Percentiles rank a stretch among this genome's conserved stretches.
These are phyloP conservation scores for Apteryx mantelli DNA, from an alignment of 2,113 vertebrate genomes.

Conservation along the genomic window DNA sequence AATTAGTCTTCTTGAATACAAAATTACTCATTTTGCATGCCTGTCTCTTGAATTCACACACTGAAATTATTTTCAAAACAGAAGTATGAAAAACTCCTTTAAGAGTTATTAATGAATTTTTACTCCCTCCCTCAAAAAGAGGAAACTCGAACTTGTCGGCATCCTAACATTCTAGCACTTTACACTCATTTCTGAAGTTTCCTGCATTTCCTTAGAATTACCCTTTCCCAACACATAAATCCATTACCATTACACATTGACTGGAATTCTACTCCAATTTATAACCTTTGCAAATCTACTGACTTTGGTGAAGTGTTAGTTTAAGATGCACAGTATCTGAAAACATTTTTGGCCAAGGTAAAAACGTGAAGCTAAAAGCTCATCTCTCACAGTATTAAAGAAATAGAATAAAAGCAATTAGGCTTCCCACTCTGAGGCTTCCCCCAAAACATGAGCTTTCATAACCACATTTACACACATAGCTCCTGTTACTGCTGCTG, in stretches of 20 bases:
- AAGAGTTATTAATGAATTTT: background rate
- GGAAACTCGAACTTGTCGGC: background rate
- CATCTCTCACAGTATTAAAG: background rate
- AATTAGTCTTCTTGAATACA: background rate
- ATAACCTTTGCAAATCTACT: background rate
- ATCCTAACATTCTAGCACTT: too few relatives aligned
- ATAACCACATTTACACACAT: background rate
- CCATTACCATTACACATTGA: background rate
- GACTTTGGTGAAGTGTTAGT: too few relatives aligned
- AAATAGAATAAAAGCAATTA: background rate
- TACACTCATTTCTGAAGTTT: background rate
- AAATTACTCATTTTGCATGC: background rate
- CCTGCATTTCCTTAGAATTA: background rate
- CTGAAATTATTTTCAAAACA: background rate
- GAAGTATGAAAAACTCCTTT: background rate
- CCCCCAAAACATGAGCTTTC: background rate
- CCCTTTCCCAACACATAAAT: background rate
- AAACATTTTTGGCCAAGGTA: background rate
- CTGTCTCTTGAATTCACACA: background rate
- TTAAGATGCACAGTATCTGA: background rate
- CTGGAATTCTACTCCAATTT: background rate
- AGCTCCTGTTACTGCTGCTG: background rate
- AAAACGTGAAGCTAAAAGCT: background rate
- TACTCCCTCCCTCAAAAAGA: background rate
- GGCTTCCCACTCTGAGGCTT: background rate